Percentiles rank a stretch among this genome's conserved stretches.
Conservation (phyloP, 2,797 vertebrate species). For the Notoglanidium macrostoma region DNA sequence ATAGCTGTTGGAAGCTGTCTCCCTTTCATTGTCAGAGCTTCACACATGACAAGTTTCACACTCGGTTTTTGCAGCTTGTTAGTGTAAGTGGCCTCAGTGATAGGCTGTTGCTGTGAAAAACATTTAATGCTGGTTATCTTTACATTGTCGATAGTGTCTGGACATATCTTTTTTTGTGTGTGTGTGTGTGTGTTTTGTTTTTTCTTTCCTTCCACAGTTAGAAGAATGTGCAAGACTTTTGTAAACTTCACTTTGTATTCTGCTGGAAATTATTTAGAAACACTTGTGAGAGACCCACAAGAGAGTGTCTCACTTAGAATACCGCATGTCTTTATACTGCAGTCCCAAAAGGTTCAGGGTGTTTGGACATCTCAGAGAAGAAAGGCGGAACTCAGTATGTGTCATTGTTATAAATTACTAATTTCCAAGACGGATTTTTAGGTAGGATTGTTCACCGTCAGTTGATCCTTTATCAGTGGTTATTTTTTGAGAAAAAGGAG, state of each 20-base stretch:
- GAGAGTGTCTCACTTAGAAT: not conserved
- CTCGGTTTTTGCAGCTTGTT: conserved; percentile 27
- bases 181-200: not conserved
- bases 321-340: too few species aligned
- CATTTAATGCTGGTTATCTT: conserved; percentile 9
- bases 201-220: not conserved
- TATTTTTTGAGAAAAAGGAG: conserved; percentile 56
- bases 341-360: not conserved
- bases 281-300: not conserved
- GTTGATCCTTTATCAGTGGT: conserved; percentile 47
- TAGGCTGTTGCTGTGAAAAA: not conserved
- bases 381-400: conserved; percentile 19
- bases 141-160: not conserved
- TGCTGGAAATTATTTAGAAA: not conserved
- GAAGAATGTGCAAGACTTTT: not conserved
- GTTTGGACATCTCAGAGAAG: not conserved
- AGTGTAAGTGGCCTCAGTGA: conserved; percentile 8
- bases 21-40: conserved; percentile 18
- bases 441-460: conserved; percentile 37
- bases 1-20: conserved; percentile 33
- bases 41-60: conserved; percentile 25
- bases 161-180: not conserved
- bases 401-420: conserved; percentile 31
- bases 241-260: not conserved
- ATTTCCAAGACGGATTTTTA: conserved; percentile 1